Evolutionary conservation across 53 echinoderm and acorn worm genomes (phyloP).

Genomic region (Mesocentrotus franciscanus): DNA sequence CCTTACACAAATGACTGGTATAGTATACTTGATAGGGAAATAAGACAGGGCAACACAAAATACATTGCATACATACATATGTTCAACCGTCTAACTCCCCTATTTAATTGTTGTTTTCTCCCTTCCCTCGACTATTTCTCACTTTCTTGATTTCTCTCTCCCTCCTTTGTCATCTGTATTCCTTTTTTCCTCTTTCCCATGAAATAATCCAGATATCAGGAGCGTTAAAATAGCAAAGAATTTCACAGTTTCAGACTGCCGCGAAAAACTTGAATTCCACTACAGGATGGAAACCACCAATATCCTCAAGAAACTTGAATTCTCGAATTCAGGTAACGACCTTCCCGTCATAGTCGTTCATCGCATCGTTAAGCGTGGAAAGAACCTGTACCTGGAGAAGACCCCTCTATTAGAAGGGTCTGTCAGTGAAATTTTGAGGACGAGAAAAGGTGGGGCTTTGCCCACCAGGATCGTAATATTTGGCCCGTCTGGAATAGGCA

Average conservation of each 20-base stretch:
- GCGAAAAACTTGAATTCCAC: not conserved
- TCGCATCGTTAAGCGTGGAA: not conserved
- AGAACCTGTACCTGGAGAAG: slow-evolving; percentile 26
- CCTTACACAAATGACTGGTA: too few species aligned
- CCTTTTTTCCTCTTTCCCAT: not conserved
- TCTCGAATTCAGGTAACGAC: not conserved
- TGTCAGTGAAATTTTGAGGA: not conserved
- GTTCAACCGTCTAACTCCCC: too few species aligned
- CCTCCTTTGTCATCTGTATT: not conserved
- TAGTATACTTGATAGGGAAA: too few species aligned
- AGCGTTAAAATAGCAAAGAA: not conserved
- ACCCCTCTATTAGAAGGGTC: not conserved
- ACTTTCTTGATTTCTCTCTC: not conserved
- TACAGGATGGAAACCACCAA: not conserved
- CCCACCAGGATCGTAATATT: slow-evolving; percentile 37
- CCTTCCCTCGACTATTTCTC: not conserved
- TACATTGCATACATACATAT: too few species aligned
- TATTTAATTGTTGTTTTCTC: not conserved
- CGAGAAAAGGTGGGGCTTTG: not conserved
- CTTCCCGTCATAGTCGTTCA: not conserved
- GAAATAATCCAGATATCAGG: not conserved
- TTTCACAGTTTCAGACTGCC: slow-evolving; percentile 25
- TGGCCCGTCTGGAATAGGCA: not conserved
- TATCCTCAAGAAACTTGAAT: not conserved
- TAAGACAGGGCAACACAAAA: too few species aligned